A percentile compares a stretch with the other conserved stretches of the same genome.
Evolutionary conservation across 2,113 vertebrate species (phyloP).

Genomic region (Oplegnathus fasciatus): DNA sequence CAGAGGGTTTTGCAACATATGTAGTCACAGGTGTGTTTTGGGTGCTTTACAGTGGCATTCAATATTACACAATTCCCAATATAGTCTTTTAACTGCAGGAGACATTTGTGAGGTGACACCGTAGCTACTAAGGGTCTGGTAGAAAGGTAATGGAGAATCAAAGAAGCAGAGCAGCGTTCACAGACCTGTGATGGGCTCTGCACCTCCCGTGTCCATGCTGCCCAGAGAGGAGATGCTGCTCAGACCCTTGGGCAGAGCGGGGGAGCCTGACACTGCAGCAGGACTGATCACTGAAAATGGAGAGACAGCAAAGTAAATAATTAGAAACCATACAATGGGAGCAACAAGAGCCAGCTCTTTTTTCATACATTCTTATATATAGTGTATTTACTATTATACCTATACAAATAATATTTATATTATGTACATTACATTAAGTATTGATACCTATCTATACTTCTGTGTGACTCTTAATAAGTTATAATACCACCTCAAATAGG

Average conservation of each 20-base stretch:
- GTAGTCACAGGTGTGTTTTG: neutral
- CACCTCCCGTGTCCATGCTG: slow-evolving; percentile 82
- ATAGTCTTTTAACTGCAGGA: neutral
- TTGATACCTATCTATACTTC: neutral
- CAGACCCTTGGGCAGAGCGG: slow-evolving; percentile 90
- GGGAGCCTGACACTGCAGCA: slow-evolving; percentile 85
- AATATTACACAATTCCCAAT: neutral
- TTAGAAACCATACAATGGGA: neutral
- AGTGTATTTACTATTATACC: neutral
- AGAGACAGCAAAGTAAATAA: neutral
- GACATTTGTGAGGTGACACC: neutral
- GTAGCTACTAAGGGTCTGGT: neutral
- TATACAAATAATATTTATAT: neutral
- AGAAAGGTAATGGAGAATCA: neutral
- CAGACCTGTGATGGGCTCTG: slow-evolving; percentile 91
- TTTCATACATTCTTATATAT: neutral
- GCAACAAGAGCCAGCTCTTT: neutral
- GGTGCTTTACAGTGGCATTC: neutral
- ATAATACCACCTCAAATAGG: neutral
- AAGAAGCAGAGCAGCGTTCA: neutral
- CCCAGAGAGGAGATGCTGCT: slow-evolving; percentile 85
- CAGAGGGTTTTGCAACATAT: neutral
- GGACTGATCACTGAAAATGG: slow-evolving; percentile 85
- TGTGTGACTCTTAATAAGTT: neutral
- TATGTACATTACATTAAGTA: neutral